Conservation (phyloP, 1,140 invertebrate species). For the Homarus americanus region DNA sequence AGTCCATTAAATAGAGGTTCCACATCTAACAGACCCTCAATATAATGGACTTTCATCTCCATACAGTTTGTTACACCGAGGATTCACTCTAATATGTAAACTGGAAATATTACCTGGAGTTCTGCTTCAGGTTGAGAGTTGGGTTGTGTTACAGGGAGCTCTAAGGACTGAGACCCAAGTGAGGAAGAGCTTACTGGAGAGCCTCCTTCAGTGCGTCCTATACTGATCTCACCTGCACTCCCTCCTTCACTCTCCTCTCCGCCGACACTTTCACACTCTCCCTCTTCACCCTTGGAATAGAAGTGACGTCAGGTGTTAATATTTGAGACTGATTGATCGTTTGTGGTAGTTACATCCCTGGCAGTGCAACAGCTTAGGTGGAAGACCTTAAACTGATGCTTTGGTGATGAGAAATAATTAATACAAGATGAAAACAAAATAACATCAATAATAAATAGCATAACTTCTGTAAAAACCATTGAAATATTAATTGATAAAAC, state of each 20-base stretch:
- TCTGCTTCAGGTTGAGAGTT: conserved; percentile 80
- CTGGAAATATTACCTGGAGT: conserved; percentile 81
- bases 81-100: no score
- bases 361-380: no score
- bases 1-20: no score
- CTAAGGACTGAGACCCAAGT: conserved; percentile 80
- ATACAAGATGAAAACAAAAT: not conserved
- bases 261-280: conserved; percentile 68
- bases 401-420: not conserved
- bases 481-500: no score
- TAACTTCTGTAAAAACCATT: no score
- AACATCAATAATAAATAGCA: no score
- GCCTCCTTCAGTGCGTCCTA: conserved; percentile 43
- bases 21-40: no score
- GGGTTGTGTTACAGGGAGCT: conserved; percentile 80
- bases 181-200: conserved; percentile 59
- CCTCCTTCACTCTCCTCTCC: conserved; percentile 69
- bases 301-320: no score
- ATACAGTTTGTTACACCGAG: no score
- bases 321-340: no score
- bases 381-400: not conserved
- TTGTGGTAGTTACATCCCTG: no score
- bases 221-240: conserved; percentile 53
- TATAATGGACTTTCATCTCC: no score
- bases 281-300: conserved; percentile 53